Evolutionary conservation across 2,113 vertebrate species (phyloP), one percentile per base, ranked within the genome.

Genomic region (Myrmecophaga tridactyla): DNA sequence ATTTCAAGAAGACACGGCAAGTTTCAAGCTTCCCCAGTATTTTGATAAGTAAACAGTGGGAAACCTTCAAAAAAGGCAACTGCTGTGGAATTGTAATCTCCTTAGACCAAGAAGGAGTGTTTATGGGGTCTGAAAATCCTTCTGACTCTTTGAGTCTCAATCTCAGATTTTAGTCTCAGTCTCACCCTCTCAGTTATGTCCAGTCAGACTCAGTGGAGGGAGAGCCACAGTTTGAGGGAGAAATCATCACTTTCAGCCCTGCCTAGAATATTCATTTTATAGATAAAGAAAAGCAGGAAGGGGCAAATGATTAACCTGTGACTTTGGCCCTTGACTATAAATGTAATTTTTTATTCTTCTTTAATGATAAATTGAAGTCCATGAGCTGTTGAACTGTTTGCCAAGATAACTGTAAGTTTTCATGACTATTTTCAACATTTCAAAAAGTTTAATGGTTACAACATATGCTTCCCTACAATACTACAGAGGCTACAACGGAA

Each of bases 281-380:
- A 83, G 53, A 27, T 63, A 69, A 86, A 86, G 58, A 92, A 31
- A 34, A 51, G 7, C 13, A 87, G 56, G n/a, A 78, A 72, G 14
- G 31, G 31, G 18, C 8, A 84, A 51, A 80, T 62, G 43, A 46
- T 48, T 5, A 41, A 81, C 43, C 41, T 84, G 7, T 92, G 39
- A 89, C 78, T 63, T 34, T 81, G 34, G 48, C 53, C n/a, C 77
- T 96, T 90, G 48, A 78, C 78, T 86, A 73, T 14, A 87, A 95
- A 69, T 80, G 21, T 67, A 63, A 76, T 89, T 73, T 62, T 73
- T 60, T 34, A 43, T 90, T 89, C 10, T 75, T 89, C 62, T 94
- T 90, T 43, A 89, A 41, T 82, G 62, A 70, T 3, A 69, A 27
- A 77, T 21, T 29, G 36, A 93, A 86, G 53, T 88, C 51, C 13